A percentile compares a stretch with the other conserved stretches of the same genome.
Evolutionary conservation across 2,797 vertebrate species (phyloP).

Genomic region (Rhynchotus rufescens): DNA sequence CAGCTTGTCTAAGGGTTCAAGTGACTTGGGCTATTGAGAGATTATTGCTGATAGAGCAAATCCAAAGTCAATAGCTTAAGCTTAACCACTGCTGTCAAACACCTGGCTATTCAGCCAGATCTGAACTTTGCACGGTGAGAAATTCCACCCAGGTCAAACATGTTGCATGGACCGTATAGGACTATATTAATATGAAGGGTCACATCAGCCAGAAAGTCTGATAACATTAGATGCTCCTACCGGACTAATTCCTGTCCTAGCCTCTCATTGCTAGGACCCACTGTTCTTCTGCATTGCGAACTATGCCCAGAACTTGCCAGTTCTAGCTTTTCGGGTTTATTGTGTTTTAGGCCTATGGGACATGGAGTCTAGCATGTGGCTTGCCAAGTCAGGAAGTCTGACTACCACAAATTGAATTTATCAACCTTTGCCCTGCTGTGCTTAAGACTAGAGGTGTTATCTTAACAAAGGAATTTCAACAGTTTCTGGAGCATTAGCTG

Average conservation of each 20-base stretch:
- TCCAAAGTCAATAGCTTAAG: not conserved
- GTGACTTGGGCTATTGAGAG: not conserved
- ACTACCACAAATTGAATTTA: not conserved
- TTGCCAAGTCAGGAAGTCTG: not conserved
- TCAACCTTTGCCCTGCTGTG: accelerated
- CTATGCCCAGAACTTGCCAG: not conserved
- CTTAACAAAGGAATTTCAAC: not conserved
- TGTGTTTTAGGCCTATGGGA: not conserved
- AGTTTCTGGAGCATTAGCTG: not conserved
- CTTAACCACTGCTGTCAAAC: not conserved
- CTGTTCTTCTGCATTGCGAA: not conserved
- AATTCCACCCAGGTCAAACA: not conserved
- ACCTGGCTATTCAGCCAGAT: not conserved
- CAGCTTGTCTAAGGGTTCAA: not conserved
- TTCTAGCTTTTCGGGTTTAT: not conserved
- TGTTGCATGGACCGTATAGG: not conserved
- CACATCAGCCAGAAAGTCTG: not conserved
- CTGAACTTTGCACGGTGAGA: not conserved
- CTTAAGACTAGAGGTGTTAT: not conserved
- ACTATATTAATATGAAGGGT: not conserved
- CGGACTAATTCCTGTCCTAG: not conserved
- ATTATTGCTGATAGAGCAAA: not conserved
- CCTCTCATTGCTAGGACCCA: not conserved
- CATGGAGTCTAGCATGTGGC: not conserved
- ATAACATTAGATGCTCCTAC: not conserved